Conservation (phyloP, 2,113 vertebrate genomes). For the Asarcornis scutulata region DNA sequence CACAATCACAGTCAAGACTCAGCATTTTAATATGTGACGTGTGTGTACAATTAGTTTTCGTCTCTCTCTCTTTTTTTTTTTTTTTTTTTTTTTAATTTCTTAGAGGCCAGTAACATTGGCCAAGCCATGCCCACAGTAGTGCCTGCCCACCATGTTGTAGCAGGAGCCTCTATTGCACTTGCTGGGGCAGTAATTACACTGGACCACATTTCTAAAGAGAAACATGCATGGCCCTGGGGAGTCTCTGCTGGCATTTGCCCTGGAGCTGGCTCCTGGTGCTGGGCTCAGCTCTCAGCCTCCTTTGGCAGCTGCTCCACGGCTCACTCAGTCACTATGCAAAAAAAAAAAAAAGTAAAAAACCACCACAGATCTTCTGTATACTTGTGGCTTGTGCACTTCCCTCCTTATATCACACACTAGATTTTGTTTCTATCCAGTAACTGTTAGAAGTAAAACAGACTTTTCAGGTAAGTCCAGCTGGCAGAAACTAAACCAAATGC, state of each 20-base stretch:
- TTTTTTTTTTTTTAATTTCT: not conserved
- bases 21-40: not conserved
- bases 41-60: not conserved
- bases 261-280: not conserved
- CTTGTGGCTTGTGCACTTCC: not conserved
- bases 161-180: not conserved
- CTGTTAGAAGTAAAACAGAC: not conserved
- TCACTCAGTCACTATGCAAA: not conserved
- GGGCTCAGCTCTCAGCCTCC: not conserved
- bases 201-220: not conserved
- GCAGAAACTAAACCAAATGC: not conserved
- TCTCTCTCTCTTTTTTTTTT: not conserved
- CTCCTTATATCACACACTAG: not conserved
- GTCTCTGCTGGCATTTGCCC: not conserved
- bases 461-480: not conserved
- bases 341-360: no score
- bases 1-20: not conserved
- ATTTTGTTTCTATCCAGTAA: not conserved
- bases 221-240: rapidly evolving
- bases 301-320: not conserved
- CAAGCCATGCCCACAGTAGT: not conserved
- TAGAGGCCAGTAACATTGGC: not conserved
- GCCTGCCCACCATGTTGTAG: not conserved
- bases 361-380: not conserved
- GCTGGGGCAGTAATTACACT: not conserved